Evolutionary conservation across 2,113 vertebrate species (phyloP).

Genomic region (Spilogale gracilis): DNA sequence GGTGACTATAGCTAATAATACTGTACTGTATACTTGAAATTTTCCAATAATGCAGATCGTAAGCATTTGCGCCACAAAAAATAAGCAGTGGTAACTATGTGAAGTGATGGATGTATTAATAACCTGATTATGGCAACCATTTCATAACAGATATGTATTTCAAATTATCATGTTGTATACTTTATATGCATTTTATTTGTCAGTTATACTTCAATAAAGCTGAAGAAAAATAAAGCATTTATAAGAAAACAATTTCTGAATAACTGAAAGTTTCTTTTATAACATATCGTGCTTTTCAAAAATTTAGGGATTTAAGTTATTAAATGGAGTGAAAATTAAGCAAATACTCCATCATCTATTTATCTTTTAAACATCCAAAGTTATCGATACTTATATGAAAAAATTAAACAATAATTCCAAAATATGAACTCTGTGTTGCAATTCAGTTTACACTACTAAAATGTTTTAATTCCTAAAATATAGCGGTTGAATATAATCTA

Average conservation of each 20-base stretch:
- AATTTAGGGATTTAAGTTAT: background rate
- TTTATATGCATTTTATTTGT: background rate
- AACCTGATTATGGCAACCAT: background rate
- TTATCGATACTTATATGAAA: background rate
- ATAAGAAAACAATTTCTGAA: background rate
- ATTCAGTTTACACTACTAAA: background rate
- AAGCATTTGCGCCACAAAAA: background rate
- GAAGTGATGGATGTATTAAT: background rate
- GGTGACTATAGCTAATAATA: background rate
- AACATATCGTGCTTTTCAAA: background rate
- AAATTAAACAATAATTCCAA: background rate
- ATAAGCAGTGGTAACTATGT: background rate
- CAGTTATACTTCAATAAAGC: background rate
- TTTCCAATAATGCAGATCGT: background rate
- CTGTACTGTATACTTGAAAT: background rate
- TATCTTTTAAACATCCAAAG: constrained; percentile 4
- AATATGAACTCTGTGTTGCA: background rate
- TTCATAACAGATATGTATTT: background rate
- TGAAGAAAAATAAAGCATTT: background rate
- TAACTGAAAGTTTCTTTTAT: background rate
- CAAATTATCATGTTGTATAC: background rate
- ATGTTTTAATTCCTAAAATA: background rate
- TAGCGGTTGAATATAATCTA: background rate
- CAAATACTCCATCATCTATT: background rate
- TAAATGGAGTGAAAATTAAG: background rate